phyloP scores from a whole-genome alignment of 1,140 invertebrate genomes.

The Ericerus pela region DNA sequence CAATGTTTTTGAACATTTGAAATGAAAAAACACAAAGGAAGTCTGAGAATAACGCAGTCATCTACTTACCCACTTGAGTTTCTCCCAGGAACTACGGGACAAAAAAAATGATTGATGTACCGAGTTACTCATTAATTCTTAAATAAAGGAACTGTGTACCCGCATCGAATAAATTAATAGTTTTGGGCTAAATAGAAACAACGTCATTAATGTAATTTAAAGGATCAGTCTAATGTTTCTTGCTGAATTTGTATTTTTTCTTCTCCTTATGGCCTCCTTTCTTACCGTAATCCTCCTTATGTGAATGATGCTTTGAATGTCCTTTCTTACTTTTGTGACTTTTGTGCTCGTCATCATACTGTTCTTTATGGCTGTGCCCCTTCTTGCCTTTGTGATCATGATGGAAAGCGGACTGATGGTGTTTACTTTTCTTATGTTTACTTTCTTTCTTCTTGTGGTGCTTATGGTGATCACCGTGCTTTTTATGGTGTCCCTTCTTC shows the following conservation, averaged over 20 bases:
- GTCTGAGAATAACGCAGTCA: no score
- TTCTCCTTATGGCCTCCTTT: constrained; percentile 46
- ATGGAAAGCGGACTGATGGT: constrained; percentile 50
- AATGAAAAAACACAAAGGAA: no score
- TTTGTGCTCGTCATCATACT: constrained; percentile 58
- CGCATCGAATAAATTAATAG: no score
- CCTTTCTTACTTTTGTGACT: constrained; percentile 53
- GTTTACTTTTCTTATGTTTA: constrained; percentile 50
- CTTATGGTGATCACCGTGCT: constrained; percentile 51
- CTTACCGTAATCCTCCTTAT: constrained; percentile 47
- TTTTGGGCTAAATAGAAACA: no score
- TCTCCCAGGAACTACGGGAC: no score
- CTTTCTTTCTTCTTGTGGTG: constrained; percentile 52
- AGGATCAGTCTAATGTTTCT: no score
- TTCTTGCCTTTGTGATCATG: constrained; percentile 57
- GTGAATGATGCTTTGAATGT: constrained; percentile 47
- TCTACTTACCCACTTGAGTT: no score
- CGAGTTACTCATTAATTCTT: no score
- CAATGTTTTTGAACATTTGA: no score
- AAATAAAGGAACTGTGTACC: no score
- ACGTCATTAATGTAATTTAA: no score
- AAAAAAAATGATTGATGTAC: no score
- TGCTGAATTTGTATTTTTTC: constrained; percentile 41
- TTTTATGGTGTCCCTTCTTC: constrained; percentile 55
- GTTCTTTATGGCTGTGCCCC: constrained; percentile 54